Conservation (phyloP, 2,113 vertebrate genomes). For the Nansenia antarctica region DNA sequence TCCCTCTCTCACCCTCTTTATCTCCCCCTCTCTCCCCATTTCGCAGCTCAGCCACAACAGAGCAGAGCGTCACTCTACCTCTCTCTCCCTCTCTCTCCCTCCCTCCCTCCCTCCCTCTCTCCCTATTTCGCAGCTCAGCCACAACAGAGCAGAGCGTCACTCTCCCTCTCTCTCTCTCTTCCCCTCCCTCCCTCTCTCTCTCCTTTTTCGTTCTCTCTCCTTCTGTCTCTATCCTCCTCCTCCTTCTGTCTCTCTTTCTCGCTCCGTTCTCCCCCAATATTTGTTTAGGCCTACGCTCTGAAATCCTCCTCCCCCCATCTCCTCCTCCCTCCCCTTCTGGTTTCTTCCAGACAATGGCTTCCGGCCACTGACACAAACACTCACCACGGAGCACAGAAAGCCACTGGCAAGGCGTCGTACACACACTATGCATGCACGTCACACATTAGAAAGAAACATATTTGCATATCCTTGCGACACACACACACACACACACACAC, state of each 20-base stretch:
- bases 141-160: constrained; percentile 64
- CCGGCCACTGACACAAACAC: no score
- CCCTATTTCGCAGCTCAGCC: constrained; percentile 74
- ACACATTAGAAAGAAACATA: not conserved
- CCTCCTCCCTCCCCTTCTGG: not conserved
- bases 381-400: not conserved
- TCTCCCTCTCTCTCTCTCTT: constrained; percentile 45
- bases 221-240: constrained; percentile 4
- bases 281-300: no score
- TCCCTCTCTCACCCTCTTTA: no score
- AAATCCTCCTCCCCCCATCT: no score
- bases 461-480: not conserved
- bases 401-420: not conserved
- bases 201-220: constrained; percentile 25
- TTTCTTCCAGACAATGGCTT: not conserved
- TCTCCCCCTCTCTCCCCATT: no score
- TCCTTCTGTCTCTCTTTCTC: constrained; percentile 42
- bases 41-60: constrained; percentile 73
- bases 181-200: constrained; percentile 17
- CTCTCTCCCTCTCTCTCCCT: no score
- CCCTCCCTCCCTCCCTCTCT: constrained; percentile 23
- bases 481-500: no score
- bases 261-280: not conserved
- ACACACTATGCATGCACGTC: not conserved
- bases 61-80: constrained; percentile 55